These are phyloP conservation scores for Agrochola circellaris DNA, from an alignment of 2,888 invertebrate genomes.

Conservation along the genomic window DNA sequence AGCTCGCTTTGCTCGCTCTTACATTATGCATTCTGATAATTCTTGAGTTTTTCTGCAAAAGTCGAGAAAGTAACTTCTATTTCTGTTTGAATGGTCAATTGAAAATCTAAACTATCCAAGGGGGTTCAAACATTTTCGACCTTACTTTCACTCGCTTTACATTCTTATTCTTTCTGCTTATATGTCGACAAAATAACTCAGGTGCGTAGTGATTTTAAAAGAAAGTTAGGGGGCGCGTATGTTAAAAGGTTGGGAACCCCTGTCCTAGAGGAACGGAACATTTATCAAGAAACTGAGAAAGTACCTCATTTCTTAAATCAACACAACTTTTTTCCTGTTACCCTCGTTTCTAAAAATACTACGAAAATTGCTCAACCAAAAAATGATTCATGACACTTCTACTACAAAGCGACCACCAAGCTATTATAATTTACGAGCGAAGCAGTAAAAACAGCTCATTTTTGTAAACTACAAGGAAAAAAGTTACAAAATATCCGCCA, in stretches of 20 bases:
- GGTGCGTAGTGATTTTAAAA: no score
- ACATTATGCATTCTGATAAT: no score
- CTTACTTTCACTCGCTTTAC: neutral
- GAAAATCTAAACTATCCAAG: no score
- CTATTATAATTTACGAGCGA: conserved; percentile 57
- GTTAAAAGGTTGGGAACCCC: no score
- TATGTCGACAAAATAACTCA: no score
- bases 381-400: conserved; percentile 47
- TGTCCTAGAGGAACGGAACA: neutral
- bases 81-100: no score
- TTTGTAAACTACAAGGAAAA: conserved; percentile 60
- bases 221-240: no score
- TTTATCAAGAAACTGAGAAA: conserved; percentile 5
- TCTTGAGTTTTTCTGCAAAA: no score
- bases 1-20: no score
- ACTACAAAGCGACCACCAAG: conserved; percentile 36
- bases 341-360: conserved; percentile 18
- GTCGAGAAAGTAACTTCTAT: no score
- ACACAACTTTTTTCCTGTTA: conserved; percentile 24
- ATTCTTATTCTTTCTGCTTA: no score
- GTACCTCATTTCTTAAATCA: conserved; percentile 5
- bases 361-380: conserved; percentile 38
- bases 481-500: conserved; percentile 18
- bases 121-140: neutral
- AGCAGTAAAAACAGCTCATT: conserved; percentile 37